Evolutionary conservation across 2,888 invertebrate genomes (phyloP).

Genomic region (Melanostoma scalare): DNA sequence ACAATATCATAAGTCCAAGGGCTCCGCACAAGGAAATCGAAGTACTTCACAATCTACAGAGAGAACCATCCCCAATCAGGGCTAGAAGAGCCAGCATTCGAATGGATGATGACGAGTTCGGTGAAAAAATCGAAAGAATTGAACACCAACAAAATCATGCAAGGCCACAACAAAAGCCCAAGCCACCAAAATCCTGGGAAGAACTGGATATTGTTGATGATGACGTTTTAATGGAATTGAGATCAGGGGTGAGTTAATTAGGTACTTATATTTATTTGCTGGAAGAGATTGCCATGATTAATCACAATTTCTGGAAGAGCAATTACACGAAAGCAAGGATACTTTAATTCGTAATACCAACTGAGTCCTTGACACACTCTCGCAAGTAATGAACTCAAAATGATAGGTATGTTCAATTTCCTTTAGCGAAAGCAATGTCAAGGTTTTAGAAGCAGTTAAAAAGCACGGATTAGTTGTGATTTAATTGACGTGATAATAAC

Average conservation of each 20-base stretch:
- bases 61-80: slow-evolving; percentile 86
- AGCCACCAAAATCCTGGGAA: slow-evolving; percentile 84
- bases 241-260: slow-evolving; percentile 86
- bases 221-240: slow-evolving; percentile 85
- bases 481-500: background rate
- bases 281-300: slow-evolving; percentile 5
- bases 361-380: slow-evolving; percentile 39
- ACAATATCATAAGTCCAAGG: slow-evolving; percentile 81
- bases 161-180: slow-evolving; percentile 28
- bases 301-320: slow-evolving; percentile 13
- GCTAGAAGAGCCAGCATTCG: slow-evolving; percentile 74
- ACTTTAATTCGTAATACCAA: too few species aligned
- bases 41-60: slow-evolving; percentile 86
- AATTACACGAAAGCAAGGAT: slow-evolving; percentile 7
- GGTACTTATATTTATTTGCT: slow-evolving; percentile 8
- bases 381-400: too few species aligned
- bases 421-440: slow-evolving; percentile 26
- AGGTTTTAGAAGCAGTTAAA: slow-evolving; percentile 21
- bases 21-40: slow-evolving; percentile 86
- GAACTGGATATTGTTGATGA: slow-evolving; percentile 85
- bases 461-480: background rate
- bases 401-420: background rate
- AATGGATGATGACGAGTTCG: slow-evolving; percentile 38
- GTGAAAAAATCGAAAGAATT: slow-evolving; percentile 64
- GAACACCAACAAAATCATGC: slow-evolving; percentile 59